Base-by-base conservation (phyloP, 2,888 invertebrate genomes). In the Drosophila longiperda region DNA sequence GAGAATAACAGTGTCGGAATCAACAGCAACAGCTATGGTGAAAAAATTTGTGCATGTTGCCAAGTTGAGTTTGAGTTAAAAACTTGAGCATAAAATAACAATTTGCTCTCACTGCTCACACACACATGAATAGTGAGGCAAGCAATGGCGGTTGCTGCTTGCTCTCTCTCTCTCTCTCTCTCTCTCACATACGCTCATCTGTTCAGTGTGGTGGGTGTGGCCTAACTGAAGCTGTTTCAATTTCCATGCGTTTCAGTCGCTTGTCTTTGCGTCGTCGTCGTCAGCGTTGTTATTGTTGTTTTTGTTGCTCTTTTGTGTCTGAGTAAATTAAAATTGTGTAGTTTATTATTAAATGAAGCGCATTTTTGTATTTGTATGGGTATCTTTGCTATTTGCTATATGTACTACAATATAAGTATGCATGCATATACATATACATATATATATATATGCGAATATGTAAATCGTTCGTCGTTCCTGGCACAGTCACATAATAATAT, bases 291-390 rank as follows among this genome's bases (percentile, higher is more conserved):
- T 54, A 60, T 53, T n/a, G 48, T 12, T 66, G 33, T 64, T 75
- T 64, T 57, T 66, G 70, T 65, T 73, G 73, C 55, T 59, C 49
- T 49, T 61, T 66, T 75, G 67, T 64, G 74, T 53, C 65, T 75
- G 83, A 91, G 92, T 91, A 92, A 92, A 91, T 91, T 91, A 91
- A 91, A 92, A 90, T 91, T 90, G 85, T 90, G 89, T 90, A 91
- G 91, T 91, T 92, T 91, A 91, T 91, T 91, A 91, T 91, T 91
- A 91, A 91, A 91, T 91, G 84, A 88, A 91, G 91, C 89, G 91
- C 78, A 78, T 78, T 87, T 90, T 90, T 89, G 79, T 89, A 75
- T 76, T 74, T 88, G 76, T 90, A 67, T 84, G 85, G 20, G 67
- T 64, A 52, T 59, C 78, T 63, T 67, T 64, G 61, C 50, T 53